Conservation (phyloP, 2,888 invertebrate genomes). For the Harpalus rubripes region DNA sequence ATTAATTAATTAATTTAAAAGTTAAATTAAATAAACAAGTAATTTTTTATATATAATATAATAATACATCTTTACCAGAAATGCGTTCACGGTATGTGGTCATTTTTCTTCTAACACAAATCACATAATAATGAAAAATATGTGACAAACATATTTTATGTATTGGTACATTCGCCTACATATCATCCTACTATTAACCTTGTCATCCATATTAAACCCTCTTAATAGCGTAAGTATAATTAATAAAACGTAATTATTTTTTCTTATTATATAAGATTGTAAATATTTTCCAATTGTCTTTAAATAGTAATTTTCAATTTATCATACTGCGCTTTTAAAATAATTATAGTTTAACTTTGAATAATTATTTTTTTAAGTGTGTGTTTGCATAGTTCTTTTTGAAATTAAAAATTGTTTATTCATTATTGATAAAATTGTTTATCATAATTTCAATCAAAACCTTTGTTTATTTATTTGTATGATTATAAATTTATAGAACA, state of each 20-base stretch:
- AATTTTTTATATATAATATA: no score
- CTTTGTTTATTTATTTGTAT: no score
- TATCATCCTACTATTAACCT: neutral
- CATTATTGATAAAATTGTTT: no score
- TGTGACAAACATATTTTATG: neutral
- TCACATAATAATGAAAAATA: slow-evolving; percentile 3
- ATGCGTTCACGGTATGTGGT: neutral
- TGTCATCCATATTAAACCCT: slow-evolving; percentile 1
- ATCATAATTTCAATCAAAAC: no score
- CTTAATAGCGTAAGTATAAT: neutral
- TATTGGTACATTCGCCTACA: neutral
- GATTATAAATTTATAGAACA: no score
- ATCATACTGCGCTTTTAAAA: neutral
- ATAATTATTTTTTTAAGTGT: no score
- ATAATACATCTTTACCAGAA: neutral
- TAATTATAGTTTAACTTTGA: neutral
- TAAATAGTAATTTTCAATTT: slow-evolving; percentile 1
- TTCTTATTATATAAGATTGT: neutral
- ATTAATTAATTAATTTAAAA: no score
- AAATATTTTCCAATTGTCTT: neutral
- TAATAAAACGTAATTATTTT: neutral
- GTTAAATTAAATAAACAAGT: no score
- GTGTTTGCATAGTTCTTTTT: no score
- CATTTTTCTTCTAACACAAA: neutral
- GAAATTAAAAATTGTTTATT: no score